These are phyloP conservation scores for Heliconius hortense DNA, from an alignment of 2,888 invertebrate species.

Conservation along the genomic window DNA sequence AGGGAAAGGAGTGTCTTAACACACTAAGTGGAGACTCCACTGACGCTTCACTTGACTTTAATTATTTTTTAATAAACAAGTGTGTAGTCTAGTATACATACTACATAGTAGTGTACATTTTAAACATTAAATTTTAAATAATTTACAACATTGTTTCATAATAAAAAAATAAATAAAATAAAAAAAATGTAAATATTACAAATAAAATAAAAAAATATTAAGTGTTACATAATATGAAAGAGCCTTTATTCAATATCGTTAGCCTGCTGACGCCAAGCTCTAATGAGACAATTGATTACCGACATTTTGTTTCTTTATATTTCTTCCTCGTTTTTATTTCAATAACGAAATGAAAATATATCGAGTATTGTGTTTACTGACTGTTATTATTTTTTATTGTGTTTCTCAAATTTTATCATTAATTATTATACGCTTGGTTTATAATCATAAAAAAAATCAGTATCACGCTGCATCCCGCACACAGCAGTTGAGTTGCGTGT, in stretches of 20 bases:
- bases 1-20: too few relatives aligned
- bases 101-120: too few relatives aligned
- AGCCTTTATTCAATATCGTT: slow-evolving; percentile 39
- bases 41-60: too few relatives aligned
- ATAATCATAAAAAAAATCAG: too few relatives aligned
- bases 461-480: too few relatives aligned
- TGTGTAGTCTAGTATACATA: too few relatives aligned
- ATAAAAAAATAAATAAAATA: too few relatives aligned
- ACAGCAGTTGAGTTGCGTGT: too few relatives aligned
- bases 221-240: slow-evolving; percentile 3
- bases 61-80: too few relatives aligned
- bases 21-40: too few relatives aligned
- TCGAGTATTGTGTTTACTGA: slow-evolving; percentile 8
- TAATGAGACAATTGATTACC: slow-evolving; percentile 43
- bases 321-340: slow-evolving; percentile 23
- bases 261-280: slow-evolving; percentile 38
- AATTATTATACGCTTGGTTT: not conserved
- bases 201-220: not conserved
- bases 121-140: not conserved
- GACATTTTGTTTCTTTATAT: slow-evolving; percentile 40
- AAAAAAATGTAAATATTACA: not conserved
- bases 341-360: slow-evolving; percentile 18
- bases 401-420: not conserved
- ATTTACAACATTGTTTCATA: not conserved
- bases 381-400: not conserved